Conservation (phyloP, 2,113 vertebrate genomes). For the Ochotona curzoniae region DNA sequence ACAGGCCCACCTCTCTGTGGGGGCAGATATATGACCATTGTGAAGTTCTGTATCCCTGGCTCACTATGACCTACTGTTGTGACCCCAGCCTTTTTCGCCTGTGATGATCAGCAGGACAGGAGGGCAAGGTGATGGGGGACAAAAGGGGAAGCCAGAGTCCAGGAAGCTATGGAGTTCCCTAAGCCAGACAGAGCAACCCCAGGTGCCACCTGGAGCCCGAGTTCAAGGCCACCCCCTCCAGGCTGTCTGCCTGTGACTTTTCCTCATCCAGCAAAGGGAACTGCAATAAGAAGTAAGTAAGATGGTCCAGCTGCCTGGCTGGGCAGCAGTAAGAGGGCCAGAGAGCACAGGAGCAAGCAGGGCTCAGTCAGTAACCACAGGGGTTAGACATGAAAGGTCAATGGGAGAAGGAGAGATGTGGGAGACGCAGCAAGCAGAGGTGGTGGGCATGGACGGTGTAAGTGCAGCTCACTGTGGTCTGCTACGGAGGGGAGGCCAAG, state of each 20-base stretch:
- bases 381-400: accelerated
- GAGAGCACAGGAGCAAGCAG: not conserved
- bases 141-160: not conserved
- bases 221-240: not conserved
- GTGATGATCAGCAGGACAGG: not conserved
- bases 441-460: not conserved
- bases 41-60: not conserved
- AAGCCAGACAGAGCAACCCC: too few species aligned
- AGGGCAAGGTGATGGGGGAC: too few species aligned
- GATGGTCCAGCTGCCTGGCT: not conserved
- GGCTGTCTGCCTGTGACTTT: not conserved
- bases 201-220: not conserved
- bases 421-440: accelerated
- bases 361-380: accelerated
- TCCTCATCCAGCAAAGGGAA: not conserved
- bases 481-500: too few species aligned
- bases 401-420: not conserved
- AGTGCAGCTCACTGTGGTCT: not conserved
- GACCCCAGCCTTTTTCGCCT: not conserved
- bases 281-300: too few species aligned
- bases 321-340: not conserved
- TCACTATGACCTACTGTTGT: too few species aligned
- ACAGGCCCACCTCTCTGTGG: not conserved
- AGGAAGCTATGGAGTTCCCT: too few species aligned
- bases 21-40: not conserved